Percentiles rank a stretch among this genome's conserved stretches.
These are phyloP conservation scores for Cromileptes altivelis DNA, from an alignment of 2,113 vertebrate genomes.

Conservation along the genomic window DNA sequence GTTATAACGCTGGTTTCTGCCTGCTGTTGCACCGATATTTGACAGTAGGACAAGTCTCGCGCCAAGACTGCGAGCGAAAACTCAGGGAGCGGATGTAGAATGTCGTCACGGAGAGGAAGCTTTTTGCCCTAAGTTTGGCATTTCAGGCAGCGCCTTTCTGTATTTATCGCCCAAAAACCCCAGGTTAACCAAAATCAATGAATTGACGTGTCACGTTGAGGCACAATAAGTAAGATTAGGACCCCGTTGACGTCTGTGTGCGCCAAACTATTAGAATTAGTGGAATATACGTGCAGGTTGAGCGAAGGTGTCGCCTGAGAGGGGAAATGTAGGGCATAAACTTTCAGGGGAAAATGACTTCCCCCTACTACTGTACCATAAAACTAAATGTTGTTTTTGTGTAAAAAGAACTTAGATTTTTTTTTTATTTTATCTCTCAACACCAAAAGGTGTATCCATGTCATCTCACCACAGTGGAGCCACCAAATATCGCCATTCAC, in stretches of 20 bases:
- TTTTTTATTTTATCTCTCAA: too few relatives aligned
- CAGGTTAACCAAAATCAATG: accelerated
- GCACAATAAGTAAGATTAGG: accelerated
- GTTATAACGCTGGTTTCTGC: accelerated
- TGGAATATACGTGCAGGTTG: not conserved
- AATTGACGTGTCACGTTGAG: not conserved
- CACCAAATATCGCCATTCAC: not conserved
- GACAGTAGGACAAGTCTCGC: constrained; percentile 50
- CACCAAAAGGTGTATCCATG: not conserved
- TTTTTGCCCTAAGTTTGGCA: accelerated
- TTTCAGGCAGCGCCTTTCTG: constrained; percentile 4
- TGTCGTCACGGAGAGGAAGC: accelerated
- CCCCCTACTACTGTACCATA: too few relatives aligned
- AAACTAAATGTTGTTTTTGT: too few relatives aligned
- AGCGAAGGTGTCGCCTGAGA: constrained; percentile 1
- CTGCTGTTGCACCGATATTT: too few relatives aligned
- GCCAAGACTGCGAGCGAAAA: constrained; percentile 61
- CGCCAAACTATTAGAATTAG: not conserved
- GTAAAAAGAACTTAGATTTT: too few relatives aligned
- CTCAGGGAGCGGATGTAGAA: constrained; percentile 57
- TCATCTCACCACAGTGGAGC: not conserved
- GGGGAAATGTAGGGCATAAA: not conserved
- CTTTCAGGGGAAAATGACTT: not conserved
- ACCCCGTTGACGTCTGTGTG: not conserved
- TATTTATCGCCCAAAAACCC: accelerated